phyloP scores from a whole-genome alignment of 1,140 invertebrate species.

The Drosophila chauvacae region DNA sequence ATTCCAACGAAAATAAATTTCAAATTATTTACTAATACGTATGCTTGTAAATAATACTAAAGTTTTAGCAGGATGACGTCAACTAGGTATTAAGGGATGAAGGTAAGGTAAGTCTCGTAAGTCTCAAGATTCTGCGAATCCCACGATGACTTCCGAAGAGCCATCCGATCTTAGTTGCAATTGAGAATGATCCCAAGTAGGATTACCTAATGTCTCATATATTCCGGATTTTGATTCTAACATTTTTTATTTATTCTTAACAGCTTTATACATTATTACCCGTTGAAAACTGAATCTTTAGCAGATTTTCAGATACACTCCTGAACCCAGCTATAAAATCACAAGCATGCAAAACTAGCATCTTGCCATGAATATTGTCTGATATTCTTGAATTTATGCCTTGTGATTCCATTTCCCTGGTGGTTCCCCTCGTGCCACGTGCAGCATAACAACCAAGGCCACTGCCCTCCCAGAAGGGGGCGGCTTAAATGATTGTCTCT shows the following conservation, averaged over 20 bases:
- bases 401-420: background rate
- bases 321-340: background rate
- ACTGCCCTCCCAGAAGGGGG: background rate
- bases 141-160: background rate
- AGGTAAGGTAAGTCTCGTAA: background rate
- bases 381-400: conserved; percentile 2
- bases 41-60: background rate
- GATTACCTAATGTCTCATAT: too few relatives aligned
- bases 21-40: background rate
- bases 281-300: background rate
- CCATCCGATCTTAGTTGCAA: background rate
- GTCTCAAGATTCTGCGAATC: background rate
- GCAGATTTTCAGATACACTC: background rate
- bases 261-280: too few relatives aligned
- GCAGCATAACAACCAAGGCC: conserved; percentile 5
- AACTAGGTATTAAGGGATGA: too few relatives aligned
- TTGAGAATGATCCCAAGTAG: background rate
- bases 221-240: too few relatives aligned
- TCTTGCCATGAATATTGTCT: background rate
- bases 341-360: too few relatives aligned
- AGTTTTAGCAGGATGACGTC: background rate
- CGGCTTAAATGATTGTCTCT: conserved; percentile 27
- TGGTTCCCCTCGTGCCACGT: background rate
- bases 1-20: background rate
- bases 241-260: too few relatives aligned